Base-by-base conservation (phyloP, 2,888 invertebrate genomes). In the Caenorhabditis sulstoni region DNA sequence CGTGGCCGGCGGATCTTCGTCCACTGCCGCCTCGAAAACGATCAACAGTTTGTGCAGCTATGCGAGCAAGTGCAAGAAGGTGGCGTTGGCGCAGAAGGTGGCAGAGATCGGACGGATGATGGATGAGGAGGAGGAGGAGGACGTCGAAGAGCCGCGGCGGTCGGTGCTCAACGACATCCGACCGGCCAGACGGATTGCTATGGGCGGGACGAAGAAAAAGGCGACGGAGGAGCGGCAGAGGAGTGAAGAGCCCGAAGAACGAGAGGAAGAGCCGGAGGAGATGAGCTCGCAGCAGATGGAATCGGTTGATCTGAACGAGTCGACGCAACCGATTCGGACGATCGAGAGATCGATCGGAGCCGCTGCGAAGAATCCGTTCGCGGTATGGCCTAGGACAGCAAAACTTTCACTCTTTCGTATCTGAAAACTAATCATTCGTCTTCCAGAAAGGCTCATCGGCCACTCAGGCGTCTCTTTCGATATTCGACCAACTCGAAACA, bases 21-120 rank as follows among this genome's bases (percentile, higher is more conserved):
- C 29, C 29, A 29, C 29, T 29, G 12, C 79, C 7, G 39, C 80
- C 29, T 29, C 29, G 12, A 82, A 80, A 59, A 77, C 82, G 39
- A 82, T 83, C 18, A 82, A 83, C 29, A 55, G 50, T 12, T 20
- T 84, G 47, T 68, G 66, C 65, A 88, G 84, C 50, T 87, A 85
- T 49, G 88, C 88, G 7, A 76, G 83, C 35, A 85, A 82, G 41
- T 65, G 58, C 22, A 79, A 79, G n/a, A 82, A 82, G 37, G 16
- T 70, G 12, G 77, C 75, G 12, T 49, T 88, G 18, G 65, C 82
- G n/a, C 83, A 87, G 9, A 88, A 88, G 74, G 87, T 88, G 8
- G 73, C 68, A 11, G 79, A 74, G 49, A 73, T 79, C n/a, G 79
- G 79, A 29, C 35, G 68, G 7, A 20, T 47, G 22, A 37, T 62